Evolutionary conservation across 2,888 invertebrate species (phyloP).

Genomic region (Scaptomyza reducta): DNA sequence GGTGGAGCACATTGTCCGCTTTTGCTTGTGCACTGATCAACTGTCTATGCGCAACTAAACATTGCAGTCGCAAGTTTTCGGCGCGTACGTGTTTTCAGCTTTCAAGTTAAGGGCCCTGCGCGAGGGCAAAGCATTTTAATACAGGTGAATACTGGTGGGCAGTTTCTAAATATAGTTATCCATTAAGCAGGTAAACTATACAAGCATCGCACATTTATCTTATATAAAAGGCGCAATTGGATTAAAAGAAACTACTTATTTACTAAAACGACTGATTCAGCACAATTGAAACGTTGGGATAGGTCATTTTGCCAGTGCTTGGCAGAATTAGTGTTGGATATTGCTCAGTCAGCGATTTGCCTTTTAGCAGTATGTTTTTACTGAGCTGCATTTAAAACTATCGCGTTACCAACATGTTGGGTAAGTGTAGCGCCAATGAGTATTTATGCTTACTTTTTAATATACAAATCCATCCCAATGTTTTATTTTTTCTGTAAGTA

Average conservation of each 20-base stretch:
- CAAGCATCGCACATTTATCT: conserved; percentile 9
- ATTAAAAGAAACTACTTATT: conserved; percentile 27
- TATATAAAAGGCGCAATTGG: conserved; percentile 37
- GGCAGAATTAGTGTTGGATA: conserved; percentile 20
- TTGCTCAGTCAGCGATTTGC: not conserved
- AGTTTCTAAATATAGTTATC: conserved; percentile 47
- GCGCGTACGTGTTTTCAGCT: conserved; percentile 32
- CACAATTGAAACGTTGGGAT: conserved; percentile 43
- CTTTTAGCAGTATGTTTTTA: not conserved
- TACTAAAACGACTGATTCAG: conserved; percentile 34
- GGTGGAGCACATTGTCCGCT: conserved; percentile 46
- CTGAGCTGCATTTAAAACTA: not conserved
- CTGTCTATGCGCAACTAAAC: conserved; percentile 29
- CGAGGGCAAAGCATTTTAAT: conserved; percentile 24
- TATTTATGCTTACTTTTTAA: not conserved
- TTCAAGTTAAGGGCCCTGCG: conserved; percentile 16
- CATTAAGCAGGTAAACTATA: conserved; percentile 52
- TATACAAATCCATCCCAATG: not conserved
- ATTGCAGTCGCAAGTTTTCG: conserved; percentile 45
- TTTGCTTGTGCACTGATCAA: conserved; percentile 46
- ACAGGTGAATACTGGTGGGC: conserved; percentile 42
- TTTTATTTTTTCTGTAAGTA: too few species aligned
- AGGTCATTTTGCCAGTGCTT: conserved; percentile 31
- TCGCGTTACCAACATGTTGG: not conserved
- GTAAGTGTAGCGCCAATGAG: not conserved